Evolutionary conservation across 2,888 invertebrate genomes (phyloP).

Genomic region (Electrophaes corylata): DNA sequence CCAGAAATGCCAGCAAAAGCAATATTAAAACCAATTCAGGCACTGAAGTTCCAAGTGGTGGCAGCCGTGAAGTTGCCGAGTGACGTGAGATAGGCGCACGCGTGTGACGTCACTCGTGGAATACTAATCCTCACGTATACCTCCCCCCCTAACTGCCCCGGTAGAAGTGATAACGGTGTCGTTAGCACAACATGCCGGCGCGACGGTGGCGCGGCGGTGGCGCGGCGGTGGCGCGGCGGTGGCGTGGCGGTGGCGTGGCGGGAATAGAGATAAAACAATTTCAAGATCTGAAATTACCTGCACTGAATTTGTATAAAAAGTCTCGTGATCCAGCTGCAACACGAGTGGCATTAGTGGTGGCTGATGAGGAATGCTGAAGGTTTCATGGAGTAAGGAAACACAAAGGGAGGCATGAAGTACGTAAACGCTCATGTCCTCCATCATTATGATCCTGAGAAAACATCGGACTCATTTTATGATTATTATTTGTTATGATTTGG

Average conservation of each 20-base stretch:
- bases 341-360: not conserved
- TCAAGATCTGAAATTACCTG: constrained; percentile 17
- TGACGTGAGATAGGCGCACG: constrained; percentile 3
- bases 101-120: constrained; percentile 21
- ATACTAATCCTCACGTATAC: constrained; percentile 14
- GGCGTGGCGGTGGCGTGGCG: too few relatives aligned
- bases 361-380: constrained; percentile 1
- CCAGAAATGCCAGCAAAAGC: constrained; percentile 14
- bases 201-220: not conserved
- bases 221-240: not conserved
- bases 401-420: too few relatives aligned
- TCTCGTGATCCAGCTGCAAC: constrained; percentile 3
- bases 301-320: constrained; percentile 10
- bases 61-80: constrained; percentile 10
- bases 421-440: not conserved
- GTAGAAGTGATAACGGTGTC: constrained; percentile 13
- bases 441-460: not conserved
- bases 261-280: constrained; percentile 20
- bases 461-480: too few relatives aligned
- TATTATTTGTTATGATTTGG: too few relatives aligned
- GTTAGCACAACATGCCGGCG: constrained; percentile 9
- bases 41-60: constrained; percentile 19
- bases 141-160: constrained; percentile 1
- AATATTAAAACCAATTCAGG: constrained; percentile 14
- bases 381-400: not conserved